These are phyloP conservation scores for Strix aluco DNA, from an alignment of 2,113 vertebrate genomes.

Conservation along the genomic window DNA sequence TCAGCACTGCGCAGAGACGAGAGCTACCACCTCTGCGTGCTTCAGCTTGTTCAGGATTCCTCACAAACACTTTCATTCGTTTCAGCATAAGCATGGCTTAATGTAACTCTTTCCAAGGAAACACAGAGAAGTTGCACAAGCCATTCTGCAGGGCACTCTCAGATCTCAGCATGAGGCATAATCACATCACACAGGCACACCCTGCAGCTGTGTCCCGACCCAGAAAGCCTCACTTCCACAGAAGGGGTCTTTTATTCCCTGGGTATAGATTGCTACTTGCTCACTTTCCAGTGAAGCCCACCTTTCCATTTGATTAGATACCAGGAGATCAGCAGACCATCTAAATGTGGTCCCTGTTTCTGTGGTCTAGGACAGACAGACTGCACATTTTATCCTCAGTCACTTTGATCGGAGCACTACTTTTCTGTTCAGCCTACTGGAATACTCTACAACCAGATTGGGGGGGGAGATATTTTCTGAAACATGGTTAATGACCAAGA, in stretches of 20 bases:
- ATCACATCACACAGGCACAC: not conserved
- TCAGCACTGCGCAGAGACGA: not conserved
- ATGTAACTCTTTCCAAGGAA: not conserved
- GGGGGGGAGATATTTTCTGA: not conserved
- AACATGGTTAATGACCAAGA: not conserved
- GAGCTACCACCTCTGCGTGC: not conserved
- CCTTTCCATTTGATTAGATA: not conserved
- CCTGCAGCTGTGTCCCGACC: not conserved
- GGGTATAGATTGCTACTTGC: not conserved
- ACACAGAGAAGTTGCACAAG: not conserved
- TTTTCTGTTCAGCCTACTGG: not conserved
- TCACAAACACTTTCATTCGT: not conserved
- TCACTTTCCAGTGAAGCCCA: not conserved
- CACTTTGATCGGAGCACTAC: not conserved
- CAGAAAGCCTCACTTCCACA: not conserved
- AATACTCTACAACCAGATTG: not conserved
- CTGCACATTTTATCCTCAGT: not conserved
- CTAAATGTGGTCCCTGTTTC: not conserved
- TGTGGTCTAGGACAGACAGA: not conserved
- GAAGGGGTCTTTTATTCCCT: not conserved
- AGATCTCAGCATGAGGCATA: not conserved
- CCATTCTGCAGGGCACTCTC: not conserved
- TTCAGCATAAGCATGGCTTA: not conserved
- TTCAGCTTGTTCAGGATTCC: not conserved
- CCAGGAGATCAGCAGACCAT: not conserved